Base-by-base conservation (phyloP, 2,888 invertebrate genomes). In the Nineta flava region DNA sequence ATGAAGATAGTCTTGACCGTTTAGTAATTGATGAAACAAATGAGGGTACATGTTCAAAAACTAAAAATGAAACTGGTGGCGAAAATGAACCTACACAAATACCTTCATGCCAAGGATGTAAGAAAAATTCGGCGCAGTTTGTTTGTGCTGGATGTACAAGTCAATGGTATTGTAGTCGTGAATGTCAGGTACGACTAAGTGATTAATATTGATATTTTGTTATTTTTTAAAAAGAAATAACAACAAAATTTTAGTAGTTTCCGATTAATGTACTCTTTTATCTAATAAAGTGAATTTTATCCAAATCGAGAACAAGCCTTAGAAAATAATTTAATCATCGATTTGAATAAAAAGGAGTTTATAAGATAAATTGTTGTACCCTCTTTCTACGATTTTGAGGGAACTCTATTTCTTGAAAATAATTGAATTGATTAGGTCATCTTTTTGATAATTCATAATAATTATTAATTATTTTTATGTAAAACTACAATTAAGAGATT, bases 141-240 rank as follows among this genome's bases (percentile, higher is more conserved):
- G 87, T 88, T 42, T 92, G 91, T 65, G 88, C 88, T 43, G 88
- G 87, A 47, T 92, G 91, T 65, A 86, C 84, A 56, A 87, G 87
- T 69, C 90, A 90, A 70, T 93, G 92, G 91, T 93, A 94, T 67
- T 94, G 93, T 74, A 90, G 88, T 62, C 75, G 88, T 50, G 85
- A 87, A 55, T 94, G 93, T 65, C 93, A 93, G 83, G 92, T 92
- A 67, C 61, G 62, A 55, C 49, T 49, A 31, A 34, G 5, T 3
- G 10, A 15, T 46, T 32, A n/a, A 19, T 38, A 12, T 35, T 50
- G 13, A 6, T 21, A 17, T 35, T 19, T 5, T 4, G 35, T 32
- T 13, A 15, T 32, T 40, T 15, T 31, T 35, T 19, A 17, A 10
- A 40, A 32, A 5, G 9, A n/a, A 9, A 15, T 48, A 9, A 2